Evolutionary conservation across 2,888 invertebrate genomes (phyloP).

Genomic region (Piscicola geometra): DNA sequence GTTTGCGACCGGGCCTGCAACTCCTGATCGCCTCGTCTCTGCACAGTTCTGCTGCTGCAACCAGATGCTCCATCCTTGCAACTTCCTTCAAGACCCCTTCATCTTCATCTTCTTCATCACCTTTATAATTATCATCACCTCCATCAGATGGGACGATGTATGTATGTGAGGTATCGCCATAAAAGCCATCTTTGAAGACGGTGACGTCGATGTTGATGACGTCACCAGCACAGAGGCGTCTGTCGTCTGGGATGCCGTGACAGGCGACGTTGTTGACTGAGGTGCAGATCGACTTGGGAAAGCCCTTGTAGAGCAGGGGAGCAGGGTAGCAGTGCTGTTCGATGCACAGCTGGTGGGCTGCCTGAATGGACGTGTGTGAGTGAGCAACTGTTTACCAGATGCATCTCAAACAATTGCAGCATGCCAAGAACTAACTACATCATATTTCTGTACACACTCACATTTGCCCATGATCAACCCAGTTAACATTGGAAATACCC

Average conservation of each 20-base stretch:
- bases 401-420: no score
- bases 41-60: slow-evolving; percentile 68
- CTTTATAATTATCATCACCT: slow-evolving; percentile 51
- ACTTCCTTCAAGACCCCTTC: background rate
- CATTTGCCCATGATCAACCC: no score
- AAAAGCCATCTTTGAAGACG: slow-evolving; percentile 85
- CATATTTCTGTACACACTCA: no score
- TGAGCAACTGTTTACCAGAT: no score
- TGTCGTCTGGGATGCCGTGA: slow-evolving; percentile 89
- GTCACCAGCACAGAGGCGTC: slow-evolving; percentile 87
- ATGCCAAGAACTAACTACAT: no score
- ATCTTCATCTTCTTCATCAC: background rate
- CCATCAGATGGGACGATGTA: slow-evolving; percentile 83
- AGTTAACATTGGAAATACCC: no score
- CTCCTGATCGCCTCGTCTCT: slow-evolving; percentile 63
- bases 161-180: slow-evolving; percentile 96
- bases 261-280: slow-evolving; percentile 63
- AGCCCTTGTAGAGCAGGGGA: slow-evolving; percentile 93
- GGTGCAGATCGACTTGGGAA: slow-evolving; percentile 97
- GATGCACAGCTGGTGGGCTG: slow-evolving; percentile 60
- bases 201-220: slow-evolving; percentile 71
- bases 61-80: slow-evolving; percentile 59
- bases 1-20: slow-evolving; percentile 61
- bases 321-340: slow-evolving; percentile 91
- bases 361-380: slow-evolving; percentile 54